A percentile compares a stretch with the other conserved stretches of the same genome.
Evolutionary conservation across 2,888 invertebrate species (phyloP).

Genomic region (Trichogramma dendrolimi): DNA sequence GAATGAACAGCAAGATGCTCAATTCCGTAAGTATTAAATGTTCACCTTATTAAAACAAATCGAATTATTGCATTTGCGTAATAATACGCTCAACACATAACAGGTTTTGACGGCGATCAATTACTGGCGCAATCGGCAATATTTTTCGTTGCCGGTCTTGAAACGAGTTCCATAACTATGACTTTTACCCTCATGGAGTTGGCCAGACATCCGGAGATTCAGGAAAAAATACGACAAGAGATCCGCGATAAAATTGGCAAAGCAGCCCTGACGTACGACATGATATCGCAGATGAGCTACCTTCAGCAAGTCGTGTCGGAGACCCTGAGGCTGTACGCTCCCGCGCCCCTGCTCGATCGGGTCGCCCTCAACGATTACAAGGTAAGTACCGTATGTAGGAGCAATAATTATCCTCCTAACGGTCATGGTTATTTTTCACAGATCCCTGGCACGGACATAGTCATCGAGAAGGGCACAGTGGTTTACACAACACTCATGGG

Average conservation of each 20-base stretch:
- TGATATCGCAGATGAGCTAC: constrained; percentile 39
- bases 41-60: background rate
- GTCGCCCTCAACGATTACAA: constrained; percentile 37
- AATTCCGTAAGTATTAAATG: constrained; percentile 35
- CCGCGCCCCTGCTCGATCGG: constrained; percentile 42
- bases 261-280: constrained; percentile 37
- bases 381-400: too few species aligned
- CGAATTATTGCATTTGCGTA: background rate
- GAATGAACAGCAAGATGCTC: constrained; percentile 31
- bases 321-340: constrained; percentile 41
- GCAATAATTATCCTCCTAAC: too few species aligned
- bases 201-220: constrained; percentile 39
- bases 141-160: constrained; percentile 42
- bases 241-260: constrained; percentile 30
- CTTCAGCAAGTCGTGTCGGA: constrained; percentile 41
- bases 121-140: constrained; percentile 41
- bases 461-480: constrained; percentile 39
- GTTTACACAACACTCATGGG: constrained; percentile 36
- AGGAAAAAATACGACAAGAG: constrained; percentile 35
- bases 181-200: constrained; percentile 37
- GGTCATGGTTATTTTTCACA: too few species aligned
- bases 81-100: constrained; percentile 4
- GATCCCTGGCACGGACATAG: constrained; percentile 40
- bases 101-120: constrained; percentile 39
- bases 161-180: constrained; percentile 39